Base-by-base conservation (phyloP, 2,797 vertebrate species). In the Ciconia nigra region DNA sequence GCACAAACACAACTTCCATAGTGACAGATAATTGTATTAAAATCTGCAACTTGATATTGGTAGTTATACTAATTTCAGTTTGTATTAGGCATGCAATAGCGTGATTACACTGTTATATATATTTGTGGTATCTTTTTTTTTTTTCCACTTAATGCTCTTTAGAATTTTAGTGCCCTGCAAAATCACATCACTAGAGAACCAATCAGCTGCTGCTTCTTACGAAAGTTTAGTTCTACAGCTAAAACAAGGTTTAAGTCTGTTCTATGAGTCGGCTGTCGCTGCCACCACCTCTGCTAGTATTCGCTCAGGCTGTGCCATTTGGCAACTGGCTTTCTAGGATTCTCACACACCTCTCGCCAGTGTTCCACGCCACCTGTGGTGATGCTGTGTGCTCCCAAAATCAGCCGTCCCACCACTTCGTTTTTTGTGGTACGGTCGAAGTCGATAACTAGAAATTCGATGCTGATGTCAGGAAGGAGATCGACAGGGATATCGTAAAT, bases 361-460 rank as follows among this genome's bases (percentile, higher is more conserved):
- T 99, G 99, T 88, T 99, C 96, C 7, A 97, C 97, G 0, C 99
- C 99, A 0, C 98, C 98, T 16, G 98, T 79, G 1, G 98, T 98
- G 85, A 98, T 96, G 95, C 99, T 99, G 97, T 99, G 98, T 0
- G 99, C 98, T 39, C 99, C 99, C 65, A 99, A 95, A 86, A 99
- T 98, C 94, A 99, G 98, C 94, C 99, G 96, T 2, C 99, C 99
- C 93, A 99, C 98, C 37, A 99, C 99, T 96, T 99, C 99, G 29
- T 99, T 99, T 97, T 99, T 99, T 76, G 99, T 99, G 98, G 99
- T 99, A 42, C 99, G 99, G 90, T 99, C 99, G 31, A 99, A 99
- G 97, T 99, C 99, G 95, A 99, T 99, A 77, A 99, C 99, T 39
- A 99, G 98, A 93, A 99, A 99, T 95, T 99, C 99, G 4, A 99